Conservation (phyloP, 2,113 vertebrate genomes). For the Nannospalax galili region DNA sequence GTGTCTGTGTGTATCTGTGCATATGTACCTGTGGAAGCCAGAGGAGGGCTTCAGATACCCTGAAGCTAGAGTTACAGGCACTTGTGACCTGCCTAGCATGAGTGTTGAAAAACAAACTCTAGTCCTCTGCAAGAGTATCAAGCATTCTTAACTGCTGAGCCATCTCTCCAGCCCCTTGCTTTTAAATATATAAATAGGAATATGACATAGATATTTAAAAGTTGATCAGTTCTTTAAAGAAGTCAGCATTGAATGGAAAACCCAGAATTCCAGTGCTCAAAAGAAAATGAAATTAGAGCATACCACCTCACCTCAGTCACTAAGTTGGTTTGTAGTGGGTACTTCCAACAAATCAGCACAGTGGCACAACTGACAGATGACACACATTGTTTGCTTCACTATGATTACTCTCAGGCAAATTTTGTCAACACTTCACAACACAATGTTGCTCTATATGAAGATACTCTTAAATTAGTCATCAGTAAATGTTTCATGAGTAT, state of each 20-base stretch:
- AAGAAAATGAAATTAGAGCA: not conserved
- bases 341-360: not conserved
- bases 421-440: not conserved
- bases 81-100: too few relatives aligned
- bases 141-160: too few relatives aligned
- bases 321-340: too few relatives aligned
- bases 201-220: not conserved
- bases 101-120: too few relatives aligned
- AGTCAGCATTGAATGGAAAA: not conserved
- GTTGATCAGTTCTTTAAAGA: not conserved
- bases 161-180: too few relatives aligned
- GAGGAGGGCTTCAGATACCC: too few relatives aligned
- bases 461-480: not conserved
- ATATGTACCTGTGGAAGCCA: too few relatives aligned
- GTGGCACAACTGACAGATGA: not conserved
- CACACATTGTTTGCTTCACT: not conserved
- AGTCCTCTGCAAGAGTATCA: not conserved
- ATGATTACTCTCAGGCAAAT: not conserved
- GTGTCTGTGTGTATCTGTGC: too few relatives aligned
- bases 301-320: too few relatives aligned
- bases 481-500: not conserved
- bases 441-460: not conserved
- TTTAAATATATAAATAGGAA: constrained; percentile 10
- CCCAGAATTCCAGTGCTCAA: not conserved
- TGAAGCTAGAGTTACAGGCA: too few relatives aligned